These are phyloP conservation scores for Ascidia mentula DNA, from an alignment of 23 tunicate species.

Conservation along the genomic window DNA sequence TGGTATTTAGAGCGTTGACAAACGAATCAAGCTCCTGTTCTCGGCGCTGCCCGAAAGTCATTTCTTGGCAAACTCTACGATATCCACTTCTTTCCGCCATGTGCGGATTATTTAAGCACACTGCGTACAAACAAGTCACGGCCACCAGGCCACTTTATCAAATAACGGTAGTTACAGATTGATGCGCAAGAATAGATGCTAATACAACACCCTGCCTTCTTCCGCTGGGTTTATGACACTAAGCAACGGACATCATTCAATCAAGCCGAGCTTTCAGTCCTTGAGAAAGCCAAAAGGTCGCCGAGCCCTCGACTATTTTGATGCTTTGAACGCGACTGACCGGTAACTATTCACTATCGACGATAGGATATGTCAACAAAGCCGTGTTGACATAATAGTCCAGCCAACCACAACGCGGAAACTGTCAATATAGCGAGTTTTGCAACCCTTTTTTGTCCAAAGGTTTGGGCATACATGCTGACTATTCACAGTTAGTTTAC, in stretches of 20 bases:
- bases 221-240: constrained; percentile 3
- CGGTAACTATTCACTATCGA: neutral
- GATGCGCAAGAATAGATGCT: neutral
- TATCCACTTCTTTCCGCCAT: neutral
- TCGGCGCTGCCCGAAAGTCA: constrained; percentile 39
- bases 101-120: neutral
- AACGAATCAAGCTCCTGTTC: constrained; percentile 38
- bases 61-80: neutral
- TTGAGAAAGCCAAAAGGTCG: constrained; percentile 2
- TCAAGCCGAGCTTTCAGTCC: neutral
- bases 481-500: too few relatives aligned
- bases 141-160: neutral
- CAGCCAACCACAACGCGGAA: too few relatives aligned
- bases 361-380: constrained; percentile 12
- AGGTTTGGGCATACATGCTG: too few relatives aligned
- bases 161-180: neutral
- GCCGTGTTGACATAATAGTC: neutral
- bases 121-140: neutral
- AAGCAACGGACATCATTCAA: neutral
- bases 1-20: constrained; percentile 22
- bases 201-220: neutral
- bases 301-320: constrained; percentile 1
- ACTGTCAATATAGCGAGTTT: too few relatives aligned
- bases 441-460: too few relatives aligned
- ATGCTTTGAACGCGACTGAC: neutral